A percentile compares a stretch with the other conserved stretches of the same genome.
Conservation (phyloP, 1,140 invertebrate genomes). For the Amyelois transitella region DNA sequence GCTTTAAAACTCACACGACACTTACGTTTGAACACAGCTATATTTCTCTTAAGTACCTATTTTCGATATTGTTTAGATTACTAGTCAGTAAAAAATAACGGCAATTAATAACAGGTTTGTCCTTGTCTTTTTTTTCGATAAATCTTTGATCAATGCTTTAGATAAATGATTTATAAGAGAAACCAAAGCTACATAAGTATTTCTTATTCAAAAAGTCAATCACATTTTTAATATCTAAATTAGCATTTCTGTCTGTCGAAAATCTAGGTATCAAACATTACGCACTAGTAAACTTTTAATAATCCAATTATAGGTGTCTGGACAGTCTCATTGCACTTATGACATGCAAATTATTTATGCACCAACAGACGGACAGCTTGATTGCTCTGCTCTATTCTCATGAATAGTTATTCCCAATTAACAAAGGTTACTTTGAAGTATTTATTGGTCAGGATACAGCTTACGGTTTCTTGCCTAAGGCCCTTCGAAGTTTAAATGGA, state of each 20-base stretch:
- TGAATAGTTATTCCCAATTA: background rate
- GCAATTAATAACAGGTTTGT: too few relatives aligned
- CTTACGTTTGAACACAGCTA: background rate
- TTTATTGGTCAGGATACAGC: background rate
- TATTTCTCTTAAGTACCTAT: too few relatives aligned
- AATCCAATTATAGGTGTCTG: constrained; percentile 38
- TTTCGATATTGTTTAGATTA: too few relatives aligned
- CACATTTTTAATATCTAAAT: background rate
- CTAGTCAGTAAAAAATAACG: too few relatives aligned
- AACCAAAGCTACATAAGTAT: background rate
- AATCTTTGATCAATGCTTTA: too few relatives aligned
- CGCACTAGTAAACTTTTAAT: constrained; percentile 34
- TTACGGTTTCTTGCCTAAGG: background rate
- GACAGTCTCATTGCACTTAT: constrained; percentile 26
- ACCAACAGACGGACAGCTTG: constrained; percentile 23
- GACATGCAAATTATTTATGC: constrained; percentile 11
- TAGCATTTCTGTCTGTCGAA: background rate
- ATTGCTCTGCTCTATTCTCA: constrained; percentile 10
- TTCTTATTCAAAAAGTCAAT: background rate
- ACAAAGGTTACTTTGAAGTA: background rate
- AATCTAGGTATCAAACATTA: constrained; percentile 17
- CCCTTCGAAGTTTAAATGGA: background rate
- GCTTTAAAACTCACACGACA: constrained; percentile 1
- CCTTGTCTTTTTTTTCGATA: too few relatives aligned
- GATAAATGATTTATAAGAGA: background rate